Percentiles rank a stretch among this genome's conserved stretches.
Conservation (phyloP, 2,888 invertebrate genomes). For the Stegana nigrithorax region DNA sequence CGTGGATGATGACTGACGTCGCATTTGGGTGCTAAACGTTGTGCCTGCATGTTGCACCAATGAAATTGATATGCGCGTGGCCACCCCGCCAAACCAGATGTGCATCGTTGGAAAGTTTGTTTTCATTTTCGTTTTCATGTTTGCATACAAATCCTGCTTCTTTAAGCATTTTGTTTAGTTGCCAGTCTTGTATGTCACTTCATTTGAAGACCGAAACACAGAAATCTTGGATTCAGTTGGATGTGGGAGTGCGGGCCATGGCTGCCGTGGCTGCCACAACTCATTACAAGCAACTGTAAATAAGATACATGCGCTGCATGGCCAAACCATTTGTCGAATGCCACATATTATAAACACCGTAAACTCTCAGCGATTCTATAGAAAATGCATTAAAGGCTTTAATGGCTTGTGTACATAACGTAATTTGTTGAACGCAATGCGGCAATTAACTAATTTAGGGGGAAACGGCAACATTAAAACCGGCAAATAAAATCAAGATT, state of each 20-base stretch:
- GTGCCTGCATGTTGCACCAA: not conserved
- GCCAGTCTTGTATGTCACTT: too few relatives aligned
- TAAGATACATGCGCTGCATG: too few relatives aligned
- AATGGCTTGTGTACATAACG: constrained; percentile 61
- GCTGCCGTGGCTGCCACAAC: too few relatives aligned
- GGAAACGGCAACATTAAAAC: constrained; percentile 59
- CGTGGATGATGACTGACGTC: too few relatives aligned
- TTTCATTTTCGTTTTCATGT: not conserved
- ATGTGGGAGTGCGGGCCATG: too few relatives aligned
- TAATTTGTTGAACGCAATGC: too few relatives aligned
- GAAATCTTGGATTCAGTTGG: too few relatives aligned
- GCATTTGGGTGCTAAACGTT: too few relatives aligned
- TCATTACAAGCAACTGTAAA: too few relatives aligned
- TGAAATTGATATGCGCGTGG: constrained; percentile 16
- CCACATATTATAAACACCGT: constrained; percentile 12
- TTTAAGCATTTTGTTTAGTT: not conserved
- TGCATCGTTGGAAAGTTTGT: too few relatives aligned
- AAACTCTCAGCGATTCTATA: constrained; percentile 57
- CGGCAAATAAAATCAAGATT: constrained; percentile 59
- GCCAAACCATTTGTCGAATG: not conserved
- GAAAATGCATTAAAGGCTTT: constrained; percentile 58
- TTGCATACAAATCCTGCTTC: not conserved
- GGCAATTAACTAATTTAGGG: constrained; percentile 63
- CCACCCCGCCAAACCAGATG: too few relatives aligned
- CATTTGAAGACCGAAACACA: too few relatives aligned